phyloP scores from a whole-genome alignment of 2,113 vertebrate genomes.

The Cathartes aura region DNA sequence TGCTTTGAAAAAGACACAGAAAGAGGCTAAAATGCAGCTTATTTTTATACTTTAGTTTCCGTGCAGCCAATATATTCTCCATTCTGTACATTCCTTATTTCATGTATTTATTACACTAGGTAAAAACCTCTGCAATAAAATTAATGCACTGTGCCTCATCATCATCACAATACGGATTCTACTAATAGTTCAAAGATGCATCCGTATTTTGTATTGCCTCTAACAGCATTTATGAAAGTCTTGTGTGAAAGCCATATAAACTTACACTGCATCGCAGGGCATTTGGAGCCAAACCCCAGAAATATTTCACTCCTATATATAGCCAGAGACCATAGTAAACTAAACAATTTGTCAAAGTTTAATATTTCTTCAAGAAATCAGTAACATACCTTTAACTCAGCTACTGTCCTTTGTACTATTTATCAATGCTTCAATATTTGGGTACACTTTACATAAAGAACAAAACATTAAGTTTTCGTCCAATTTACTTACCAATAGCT shows the following conservation, averaged over 20 bases:
- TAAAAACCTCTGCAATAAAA: neutral
- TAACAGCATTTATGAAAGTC: neutral
- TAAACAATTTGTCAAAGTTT: neutral
- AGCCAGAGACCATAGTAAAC: neutral
- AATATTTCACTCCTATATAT: neutral
- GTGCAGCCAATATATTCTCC: neutral
- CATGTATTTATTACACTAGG: neutral
- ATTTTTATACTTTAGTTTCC: neutral
- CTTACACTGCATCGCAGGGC: neutral
- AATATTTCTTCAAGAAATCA: neutral
- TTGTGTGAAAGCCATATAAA: neutral
- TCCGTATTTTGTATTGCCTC: neutral
- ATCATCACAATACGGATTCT: neutral
- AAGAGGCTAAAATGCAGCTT: neutral
- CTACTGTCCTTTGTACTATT: neutral
- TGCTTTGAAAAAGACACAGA: neutral
- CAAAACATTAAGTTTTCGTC: neutral
- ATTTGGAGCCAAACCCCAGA: neutral
- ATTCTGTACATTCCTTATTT: neutral
- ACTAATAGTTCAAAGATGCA: neutral
- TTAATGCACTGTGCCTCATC: neutral
- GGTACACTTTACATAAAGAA: neutral
- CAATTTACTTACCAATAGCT: slow-evolving; percentile 94
- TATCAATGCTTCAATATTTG: neutral
- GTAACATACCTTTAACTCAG: neutral